These are phyloP conservation scores for Scaptomyza caliginosa DNA, from an alignment of 2,888 invertebrate genomes.

Conservation along the genomic window DNA sequence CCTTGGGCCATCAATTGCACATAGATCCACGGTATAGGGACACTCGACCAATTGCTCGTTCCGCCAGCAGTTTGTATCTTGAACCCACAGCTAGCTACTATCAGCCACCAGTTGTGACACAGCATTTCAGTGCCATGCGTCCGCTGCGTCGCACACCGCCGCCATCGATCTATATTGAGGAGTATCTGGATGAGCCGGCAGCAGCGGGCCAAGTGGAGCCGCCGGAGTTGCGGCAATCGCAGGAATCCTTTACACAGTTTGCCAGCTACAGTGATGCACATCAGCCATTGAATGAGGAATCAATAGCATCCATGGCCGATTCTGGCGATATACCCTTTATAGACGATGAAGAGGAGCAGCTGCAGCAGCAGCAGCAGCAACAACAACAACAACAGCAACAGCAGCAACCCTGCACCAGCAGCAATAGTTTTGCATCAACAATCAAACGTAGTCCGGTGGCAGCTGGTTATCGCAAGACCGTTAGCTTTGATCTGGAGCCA, in stretches of 20 bases:
- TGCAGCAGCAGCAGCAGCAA: constrained; percentile 27
- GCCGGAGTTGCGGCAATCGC: constrained; percentile 68
- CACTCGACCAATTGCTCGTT: constrained; percentile 82
- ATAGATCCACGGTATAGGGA: constrained; percentile 84
- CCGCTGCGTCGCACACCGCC: constrained; percentile 73
- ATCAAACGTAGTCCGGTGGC: constrained; percentile 54
- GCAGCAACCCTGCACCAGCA: constrained; percentile 42
- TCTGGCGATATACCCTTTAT: constrained; percentile 84
- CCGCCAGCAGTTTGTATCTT: constrained; percentile 80
- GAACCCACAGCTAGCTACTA: constrained; percentile 47
- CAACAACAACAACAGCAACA: constrained; percentile 46
- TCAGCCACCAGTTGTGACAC: constrained; percentile 29
- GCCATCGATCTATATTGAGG: constrained; percentile 83
- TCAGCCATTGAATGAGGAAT: constrained; percentile 83
- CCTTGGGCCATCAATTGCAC: constrained; percentile 81
- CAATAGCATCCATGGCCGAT: constrained; percentile 82
- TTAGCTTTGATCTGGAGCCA: constrained; percentile 83
- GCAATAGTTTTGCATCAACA: constrained; percentile 39
- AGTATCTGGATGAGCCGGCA: constrained; percentile 77
- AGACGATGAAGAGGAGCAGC: constrained; percentile 84
- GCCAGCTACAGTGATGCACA: constrained; percentile 79
- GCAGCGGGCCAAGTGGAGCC: constrained; percentile 28
- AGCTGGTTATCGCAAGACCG: constrained; percentile 82
- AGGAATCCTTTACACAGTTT: constrained; percentile 79
- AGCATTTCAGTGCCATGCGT: constrained; percentile 67